Evolutionary conservation across 2,113 vertebrate genomes (phyloP), one percentile per base, ranked within the genome.

Genomic region (Passer domesticus): DNA sequence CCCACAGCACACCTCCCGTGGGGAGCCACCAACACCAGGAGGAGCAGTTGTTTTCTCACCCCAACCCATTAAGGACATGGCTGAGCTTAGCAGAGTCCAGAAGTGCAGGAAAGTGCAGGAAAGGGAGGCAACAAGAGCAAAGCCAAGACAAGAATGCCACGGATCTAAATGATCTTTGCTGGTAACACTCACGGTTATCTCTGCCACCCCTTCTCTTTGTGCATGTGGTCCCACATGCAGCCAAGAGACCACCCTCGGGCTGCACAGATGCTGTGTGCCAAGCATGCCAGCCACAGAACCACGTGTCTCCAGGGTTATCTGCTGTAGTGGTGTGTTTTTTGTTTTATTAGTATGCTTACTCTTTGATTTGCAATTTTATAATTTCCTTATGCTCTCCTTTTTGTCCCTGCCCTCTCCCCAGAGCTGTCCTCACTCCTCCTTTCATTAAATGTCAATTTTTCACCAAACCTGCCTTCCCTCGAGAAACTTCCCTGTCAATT

Each of bases 211-310:
- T 30, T 53, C 64, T 46, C 39, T 21, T 47, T 53, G 31, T 13
- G n/a, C 56, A 20, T 6, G 27, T 35, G 60, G 44, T 33, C 39
- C 62, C 46, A 35, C 23, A 27, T 28, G 13, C 1, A 11, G 55
- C 55, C 72, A 39, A 39, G 60, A 39, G 49, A 35, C 18, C 50
- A 47, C 25, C 60, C 37, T 37, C 3, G 4, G 33, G 77, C 11
- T 35, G 0, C 1, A 14, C 0, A 0, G 25, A 44, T 22, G 60
- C 53, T 55, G 1, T 1, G 6, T 13, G 56, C 75, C 14, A 22
- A 37, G 23, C 0, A 0, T 50, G 35, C 53, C 37, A 23, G 31
- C 31, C 9, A 5, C 66, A n/a, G 25, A 35, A 30, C 46, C 44
- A 27, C 0, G 4, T 27, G 35, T 30, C 23, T 22, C 50, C 39